Base-by-base conservation (phyloP, 1,140 invertebrate species). In the Andricus grossulariae region DNA sequence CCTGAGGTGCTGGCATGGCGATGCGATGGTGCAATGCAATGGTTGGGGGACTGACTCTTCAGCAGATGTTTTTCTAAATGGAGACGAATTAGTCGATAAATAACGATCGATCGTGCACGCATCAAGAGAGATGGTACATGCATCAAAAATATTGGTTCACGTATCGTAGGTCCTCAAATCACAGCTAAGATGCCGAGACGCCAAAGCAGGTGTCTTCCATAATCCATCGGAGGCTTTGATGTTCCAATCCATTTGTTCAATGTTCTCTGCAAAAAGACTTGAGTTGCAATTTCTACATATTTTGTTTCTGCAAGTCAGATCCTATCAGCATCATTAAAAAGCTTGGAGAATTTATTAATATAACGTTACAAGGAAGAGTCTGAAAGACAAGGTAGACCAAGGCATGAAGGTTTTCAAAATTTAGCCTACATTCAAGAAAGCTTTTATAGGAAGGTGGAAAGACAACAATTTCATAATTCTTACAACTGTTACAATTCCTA, bases 41-140 rank as follows among this genome's bases (percentile, higher is more conserved):
- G 25, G n/a, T 8, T 10, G 21, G 51, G 54, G 73, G 52, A 72
- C 76, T 25, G 73, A 55, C 75, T 32, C 25, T 32, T 32, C 39
- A 74, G 83, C 86, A 84, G 85, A 85, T 83, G 80, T 83, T 87
- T 81, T 83, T 86, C 80, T 77, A 82, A 87, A 86, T 84, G 80
- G 78, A 83, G 78, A 82, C 83, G 84, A 86, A 87, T 86, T 86
- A 86, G 83, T 73, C 86, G 82, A 87, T 87, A 85, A 87, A 85
- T 87, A 82, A 87, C 82, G 79, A 86, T 80, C 81, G 80, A 74
- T 74, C 73, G 78, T 79, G 82, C 76, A 57, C 79, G 77, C 74
- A 60, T 51, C 71, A 66, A 16, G 54, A 84, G 79, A 77, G 75
- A 79, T 80, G 78, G 78, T 82, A 83, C 79, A 73, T 71, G 49